Evolutionary conservation across 2,113 vertebrate species (phyloP).

Genomic region (Oreochromis aureus): DNA sequence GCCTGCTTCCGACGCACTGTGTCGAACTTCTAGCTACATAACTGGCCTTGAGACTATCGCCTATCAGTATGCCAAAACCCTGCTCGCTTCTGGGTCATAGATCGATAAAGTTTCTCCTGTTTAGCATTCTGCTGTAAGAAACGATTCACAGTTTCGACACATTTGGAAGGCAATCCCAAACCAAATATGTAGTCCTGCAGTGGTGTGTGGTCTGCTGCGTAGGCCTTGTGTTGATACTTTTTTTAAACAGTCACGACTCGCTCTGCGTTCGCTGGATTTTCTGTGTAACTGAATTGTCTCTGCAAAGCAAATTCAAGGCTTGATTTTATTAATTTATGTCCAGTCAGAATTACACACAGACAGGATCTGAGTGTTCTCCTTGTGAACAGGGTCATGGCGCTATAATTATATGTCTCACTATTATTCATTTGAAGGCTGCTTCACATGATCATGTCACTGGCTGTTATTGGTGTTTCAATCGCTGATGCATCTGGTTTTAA

Average conservation of each 20-base stretch:
- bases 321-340: background rate
- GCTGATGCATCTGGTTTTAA: background rate
- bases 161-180: slow-evolving; percentile 10
- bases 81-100: background rate
- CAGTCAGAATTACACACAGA: background rate
- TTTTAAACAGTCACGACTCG: slow-evolving; percentile 40
- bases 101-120: slow-evolving; percentile 5
- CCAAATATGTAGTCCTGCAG: slow-evolving; percentile 20
- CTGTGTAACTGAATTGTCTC: background rate
- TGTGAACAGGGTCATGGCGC: background rate
- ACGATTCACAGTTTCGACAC: background rate
- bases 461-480: background rate
- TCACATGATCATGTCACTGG: background rate
- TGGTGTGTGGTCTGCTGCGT: slow-evolving; percentile 29
- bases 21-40: background rate
- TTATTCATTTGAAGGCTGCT: background rate
- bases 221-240: slow-evolving; percentile 14
- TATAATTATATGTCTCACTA: background rate
- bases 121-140: background rate
- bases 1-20: background rate
- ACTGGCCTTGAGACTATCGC: background rate
- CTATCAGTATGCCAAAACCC: background rate
- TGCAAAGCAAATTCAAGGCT: background rate
- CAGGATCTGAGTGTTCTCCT: background rate
- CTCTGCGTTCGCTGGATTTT: background rate